Base-by-base conservation (phyloP, 2,797 vertebrate species). In the Syndactyla subalaris region DNA sequence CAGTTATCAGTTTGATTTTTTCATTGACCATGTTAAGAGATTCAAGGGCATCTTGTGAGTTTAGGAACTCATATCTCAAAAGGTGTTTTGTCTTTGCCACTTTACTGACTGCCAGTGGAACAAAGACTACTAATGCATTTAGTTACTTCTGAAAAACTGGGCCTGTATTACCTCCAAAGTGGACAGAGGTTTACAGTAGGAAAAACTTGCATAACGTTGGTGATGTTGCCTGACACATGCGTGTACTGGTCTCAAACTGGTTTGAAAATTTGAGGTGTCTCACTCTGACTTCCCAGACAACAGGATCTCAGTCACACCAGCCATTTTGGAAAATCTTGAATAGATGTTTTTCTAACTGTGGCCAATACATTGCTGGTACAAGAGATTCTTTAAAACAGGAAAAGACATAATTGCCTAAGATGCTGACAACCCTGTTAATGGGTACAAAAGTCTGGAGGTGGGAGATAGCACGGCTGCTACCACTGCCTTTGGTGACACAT, bases 201-300 rank as follows among this genome's bases (percentile, higher is more conserved):
- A 73, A 86, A 74, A 78, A 3, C 10, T 18, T 83, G 15, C 17
- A 51, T n/a, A 58, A 1, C 10, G 10, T 10, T 75, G 29, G 22
- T 55, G 39, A 38, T 62, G 27, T 6, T 89, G n/a, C n/a, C 12
- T 93, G 43, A 30, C 26, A 26, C 10, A 27, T 14, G 7, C 6
- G 16, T 34, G 7, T 51, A 39, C 20, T 48, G 16, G 7, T 48
- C 46, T 39, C 0, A 0, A 54, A 14, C 21, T 51, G 32, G 5
- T 22, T 73, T 77, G 23, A 85, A 86, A 82, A 81, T n/a, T 10
- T 66, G 45, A 63, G 12, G 1, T 54, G 9, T 36, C 9, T 91
- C 41, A 39, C 27, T 51, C 4, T 52, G 27, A 57, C 6, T 39
- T 78, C 45, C 16, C 32, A 49, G 3, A 57, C 0, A 8, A 29